Evolutionary conservation across 2,113 vertebrate genomes (phyloP).

Genomic region (Bufo gargarizans): DNA sequence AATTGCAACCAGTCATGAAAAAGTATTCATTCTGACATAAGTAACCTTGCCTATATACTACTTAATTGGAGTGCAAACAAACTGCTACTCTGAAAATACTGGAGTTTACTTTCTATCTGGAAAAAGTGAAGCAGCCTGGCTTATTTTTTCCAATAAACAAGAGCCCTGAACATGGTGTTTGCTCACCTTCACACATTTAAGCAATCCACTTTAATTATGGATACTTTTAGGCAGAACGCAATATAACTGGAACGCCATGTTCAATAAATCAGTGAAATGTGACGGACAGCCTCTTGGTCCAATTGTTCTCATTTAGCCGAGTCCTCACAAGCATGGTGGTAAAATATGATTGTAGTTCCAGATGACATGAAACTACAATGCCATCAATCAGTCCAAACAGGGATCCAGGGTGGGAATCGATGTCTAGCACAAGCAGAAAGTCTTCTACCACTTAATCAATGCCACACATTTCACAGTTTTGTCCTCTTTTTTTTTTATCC

Average conservation of each 20-base stretch:
- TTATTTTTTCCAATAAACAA: constrained; percentile 63
- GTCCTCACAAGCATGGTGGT: constrained; percentile 67
- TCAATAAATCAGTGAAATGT: constrained; percentile 74
- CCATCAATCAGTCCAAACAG: constrained; percentile 67
- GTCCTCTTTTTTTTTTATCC: constrained; percentile 37
- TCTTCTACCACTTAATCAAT: constrained; percentile 63
- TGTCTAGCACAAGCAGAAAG: constrained; percentile 61
- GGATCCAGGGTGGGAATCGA: constrained; percentile 66
- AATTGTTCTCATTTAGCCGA: constrained; percentile 79
- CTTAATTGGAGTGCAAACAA: constrained; percentile 28
- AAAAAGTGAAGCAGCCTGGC: constrained; percentile 57
- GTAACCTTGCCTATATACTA: background rate
- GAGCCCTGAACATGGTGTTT: constrained; percentile 81
- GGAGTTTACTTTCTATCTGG: background rate
- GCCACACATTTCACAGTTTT: constrained; percentile 60
- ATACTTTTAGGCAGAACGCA: constrained; percentile 77
- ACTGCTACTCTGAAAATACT: background rate
- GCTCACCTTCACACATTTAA: constrained; percentile 85
- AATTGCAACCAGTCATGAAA: background rate
- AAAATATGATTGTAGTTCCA: constrained; percentile 69
- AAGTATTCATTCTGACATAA: background rate
- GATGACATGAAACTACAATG: constrained; percentile 65
- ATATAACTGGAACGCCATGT: constrained; percentile 67
- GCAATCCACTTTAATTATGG: constrained; percentile 85
- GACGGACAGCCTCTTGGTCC: constrained; percentile 72